Evolutionary conservation across 2,888 invertebrate species (phyloP).

Genomic region (Myathropa florea): DNA sequence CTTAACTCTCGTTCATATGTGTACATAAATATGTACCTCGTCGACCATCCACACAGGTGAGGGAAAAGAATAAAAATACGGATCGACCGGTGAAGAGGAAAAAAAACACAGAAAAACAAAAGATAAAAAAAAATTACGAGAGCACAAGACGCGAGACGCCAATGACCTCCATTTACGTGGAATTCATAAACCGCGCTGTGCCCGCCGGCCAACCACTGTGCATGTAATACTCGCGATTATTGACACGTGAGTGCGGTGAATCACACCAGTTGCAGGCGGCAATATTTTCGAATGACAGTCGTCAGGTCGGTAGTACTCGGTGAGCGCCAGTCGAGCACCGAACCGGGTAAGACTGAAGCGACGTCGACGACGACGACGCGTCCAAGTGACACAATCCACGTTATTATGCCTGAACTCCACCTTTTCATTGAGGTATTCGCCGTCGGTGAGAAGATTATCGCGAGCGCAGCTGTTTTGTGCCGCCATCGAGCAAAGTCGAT

Average conservation of each 20-base stretch:
- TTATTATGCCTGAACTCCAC: not conserved
- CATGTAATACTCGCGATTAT: slow-evolving; percentile 36
- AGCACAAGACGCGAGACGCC: slow-evolving; percentile 14
- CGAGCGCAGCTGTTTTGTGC: not conserved
- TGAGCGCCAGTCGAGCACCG: not conserved
- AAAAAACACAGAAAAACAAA: slow-evolving; percentile 4
- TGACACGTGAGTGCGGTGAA: slow-evolving; percentile 54
- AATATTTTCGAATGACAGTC: not conserved
- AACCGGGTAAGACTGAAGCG: not conserved
- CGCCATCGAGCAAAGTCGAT: not conserved
- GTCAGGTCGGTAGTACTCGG: not conserved
- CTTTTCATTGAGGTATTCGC: not conserved
- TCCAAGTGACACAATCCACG: not conserved
- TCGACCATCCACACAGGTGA: not conserved
- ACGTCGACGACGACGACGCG: not conserved
- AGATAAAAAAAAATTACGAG: not conserved
- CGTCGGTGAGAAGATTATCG: not conserved
- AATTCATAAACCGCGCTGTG: slow-evolving; percentile 33
- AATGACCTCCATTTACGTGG: slow-evolving; percentile 58
- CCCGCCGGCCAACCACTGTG: not conserved
- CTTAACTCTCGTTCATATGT: not conserved
- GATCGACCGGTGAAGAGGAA: slow-evolving; percentile 27
- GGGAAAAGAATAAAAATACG: not conserved
- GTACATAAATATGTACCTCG: not conserved
- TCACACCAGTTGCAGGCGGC: slow-evolving; percentile 35